These are phyloP conservation scores for Galleria mellonella DNA, from an alignment of 1,140 invertebrate species.

Conservation along the genomic window DNA sequence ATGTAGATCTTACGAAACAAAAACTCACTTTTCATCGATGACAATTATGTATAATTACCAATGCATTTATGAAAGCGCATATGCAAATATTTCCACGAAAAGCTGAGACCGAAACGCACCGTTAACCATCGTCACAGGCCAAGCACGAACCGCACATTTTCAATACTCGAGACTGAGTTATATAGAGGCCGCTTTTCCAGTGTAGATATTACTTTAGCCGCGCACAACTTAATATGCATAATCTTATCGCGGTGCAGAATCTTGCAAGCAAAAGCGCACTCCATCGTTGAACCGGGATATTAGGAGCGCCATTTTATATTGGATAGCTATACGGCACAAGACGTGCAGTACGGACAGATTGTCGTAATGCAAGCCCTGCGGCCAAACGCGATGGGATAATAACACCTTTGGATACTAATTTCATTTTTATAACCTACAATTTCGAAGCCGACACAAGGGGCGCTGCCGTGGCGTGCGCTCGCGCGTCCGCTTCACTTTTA, in stretches of 20 bases:
- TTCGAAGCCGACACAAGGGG: conserved; percentile 72
- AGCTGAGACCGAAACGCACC: conserved; percentile 13
- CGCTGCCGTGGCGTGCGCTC: conserved; percentile 70
- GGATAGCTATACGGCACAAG: conserved; percentile 68
- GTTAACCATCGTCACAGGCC: conserved; percentile 21
- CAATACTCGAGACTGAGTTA: conserved; percentile 22
- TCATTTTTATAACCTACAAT: conserved; percentile 76
- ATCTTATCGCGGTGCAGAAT: conserved; percentile 70
- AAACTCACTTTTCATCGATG: not conserved
- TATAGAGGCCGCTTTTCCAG: conserved; percentile 47
- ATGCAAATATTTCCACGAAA: conserved; percentile 29
- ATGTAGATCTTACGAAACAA: not conserved
- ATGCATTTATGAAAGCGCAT: conserved; percentile 4
- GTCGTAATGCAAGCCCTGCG: conserved; percentile 71
- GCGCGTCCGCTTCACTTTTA: conserved; percentile 57
- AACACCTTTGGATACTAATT: conserved; percentile 76
- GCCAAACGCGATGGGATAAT: conserved; percentile 75
- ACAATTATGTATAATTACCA: not conserved
- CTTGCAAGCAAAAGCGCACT: conserved; percentile 60
- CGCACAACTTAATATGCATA: conserved; percentile 73
- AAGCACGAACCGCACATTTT: conserved; percentile 35
- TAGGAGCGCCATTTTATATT: conserved; percentile 73
- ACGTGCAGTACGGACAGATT: conserved; percentile 73
- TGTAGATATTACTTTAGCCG: conserved; percentile 67
- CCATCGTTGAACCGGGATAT: conserved; percentile 65